Base-by-base conservation (phyloP, 1,140 invertebrate genomes). In the Zaprionus lachaisei region DNA sequence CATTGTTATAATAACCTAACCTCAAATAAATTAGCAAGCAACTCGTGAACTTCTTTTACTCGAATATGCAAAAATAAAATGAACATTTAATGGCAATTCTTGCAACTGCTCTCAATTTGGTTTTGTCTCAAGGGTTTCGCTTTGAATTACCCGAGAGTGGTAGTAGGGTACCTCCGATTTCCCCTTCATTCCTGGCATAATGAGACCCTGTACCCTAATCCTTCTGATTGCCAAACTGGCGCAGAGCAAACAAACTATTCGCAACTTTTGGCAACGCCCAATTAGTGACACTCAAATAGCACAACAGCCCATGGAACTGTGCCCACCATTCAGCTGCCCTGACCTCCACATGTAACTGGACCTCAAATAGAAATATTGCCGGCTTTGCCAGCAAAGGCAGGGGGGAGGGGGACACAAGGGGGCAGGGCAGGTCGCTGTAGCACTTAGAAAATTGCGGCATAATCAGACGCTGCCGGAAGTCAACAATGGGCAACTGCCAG, bases 361-460 rank as follows among this genome's bases (percentile, higher is more conserved):
- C 54, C 54, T 67, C 37, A 66, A 66, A 56, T 24, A 66, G 24
- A 56, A 66, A 66, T 66, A 66, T 66, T 66, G 22, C 24, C n/a
- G 37, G 54, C 24, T 38, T 56, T 57, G 20, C 41, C 7, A 47
- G 41, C 7, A 2, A 3, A 44, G 41, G 15, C 20, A 14, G 54
- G 7, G 26, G 65, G 38, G 7, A 1, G 20, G 12, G 47, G 11
- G 15, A 5, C 2, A 34, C 31, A 34, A 26, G n/a, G 28, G 83
- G 64, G 41, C n/a, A 44, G 41, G 41, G 41, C 41, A 47, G 41
- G 47, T 51, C 20, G 47, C 75, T 76, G 71, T 66, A 87, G 81
- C 84, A 83, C 84, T 87, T 87, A 80, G 81, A 72, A 87, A 87
- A 87, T 87, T 87, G 84, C 85, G 84, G 78, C 85, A 89, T 89